phyloP scores from a whole-genome alignment of 2,113 vertebrate species.

The Chroicocephalus ridibundus region DNA sequence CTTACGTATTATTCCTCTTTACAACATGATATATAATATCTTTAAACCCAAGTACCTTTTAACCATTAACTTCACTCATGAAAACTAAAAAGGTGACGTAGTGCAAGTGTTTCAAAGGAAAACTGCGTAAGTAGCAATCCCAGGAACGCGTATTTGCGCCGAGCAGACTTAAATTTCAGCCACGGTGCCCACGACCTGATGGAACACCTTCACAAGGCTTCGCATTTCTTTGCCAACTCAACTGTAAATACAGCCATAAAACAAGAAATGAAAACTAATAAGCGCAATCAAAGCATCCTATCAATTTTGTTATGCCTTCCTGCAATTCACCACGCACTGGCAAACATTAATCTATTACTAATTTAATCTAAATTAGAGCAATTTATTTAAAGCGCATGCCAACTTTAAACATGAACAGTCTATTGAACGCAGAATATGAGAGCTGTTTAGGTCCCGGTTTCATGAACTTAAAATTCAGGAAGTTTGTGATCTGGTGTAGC shows the following conservation, averaged over 20 bases:
- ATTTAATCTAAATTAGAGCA: slow-evolving; percentile 43
- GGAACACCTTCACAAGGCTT: not conserved
- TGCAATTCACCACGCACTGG: not conserved
- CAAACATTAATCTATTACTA: slow-evolving; percentile 37
- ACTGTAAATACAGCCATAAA: slow-evolving; percentile 46
- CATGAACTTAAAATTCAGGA: not conserved
- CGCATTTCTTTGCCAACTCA: slow-evolving; percentile 17
- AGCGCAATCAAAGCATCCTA: not conserved
- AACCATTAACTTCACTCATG: not conserved
- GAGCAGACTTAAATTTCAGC: not conserved
- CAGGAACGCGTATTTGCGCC: accelerated
- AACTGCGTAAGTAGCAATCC: not conserved
- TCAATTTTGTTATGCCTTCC: slow-evolving; percentile 32
- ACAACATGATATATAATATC: not conserved
- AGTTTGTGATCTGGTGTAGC: not conserved
- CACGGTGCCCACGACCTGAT: accelerated
- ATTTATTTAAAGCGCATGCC: not conserved
- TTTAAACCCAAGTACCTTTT: not conserved
- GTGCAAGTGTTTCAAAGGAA: not conserved
- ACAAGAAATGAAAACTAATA: slow-evolving; percentile 34
- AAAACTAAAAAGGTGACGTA: not conserved
- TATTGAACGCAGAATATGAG: not conserved
- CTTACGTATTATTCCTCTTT: accelerated
- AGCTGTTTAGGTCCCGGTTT: not conserved
- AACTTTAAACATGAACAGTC: not conserved